Conservation (phyloP, 2,797 vertebrate species). For the Poecilia picta region DNA sequence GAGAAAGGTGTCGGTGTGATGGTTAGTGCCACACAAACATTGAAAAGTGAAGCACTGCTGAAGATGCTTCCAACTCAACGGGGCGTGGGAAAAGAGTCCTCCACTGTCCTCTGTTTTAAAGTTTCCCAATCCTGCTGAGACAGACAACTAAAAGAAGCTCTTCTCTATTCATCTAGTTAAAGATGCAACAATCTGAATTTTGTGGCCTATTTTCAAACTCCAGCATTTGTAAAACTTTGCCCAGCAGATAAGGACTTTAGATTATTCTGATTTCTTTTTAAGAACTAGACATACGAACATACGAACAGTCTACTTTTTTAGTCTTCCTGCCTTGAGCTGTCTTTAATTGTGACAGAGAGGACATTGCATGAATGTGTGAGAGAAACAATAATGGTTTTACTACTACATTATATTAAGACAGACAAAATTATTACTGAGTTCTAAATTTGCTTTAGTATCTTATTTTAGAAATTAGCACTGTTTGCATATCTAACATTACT, state of each 20-base stretch:
- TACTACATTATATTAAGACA: not conserved
- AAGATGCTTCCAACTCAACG: slow-evolving; percentile 8
- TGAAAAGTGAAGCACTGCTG: slow-evolving; percentile 18
- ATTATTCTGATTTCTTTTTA: not conserved
- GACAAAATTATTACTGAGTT: not conserved
- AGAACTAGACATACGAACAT: too few species aligned
- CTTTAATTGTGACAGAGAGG: not conserved
- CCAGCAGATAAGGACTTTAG: not conserved
- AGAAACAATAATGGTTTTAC: not conserved
- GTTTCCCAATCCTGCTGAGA: slow-evolving; percentile 24
- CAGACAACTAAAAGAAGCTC: slow-evolving; percentile 16
- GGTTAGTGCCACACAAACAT: slow-evolving; percentile 49
- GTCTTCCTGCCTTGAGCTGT: not conserved
- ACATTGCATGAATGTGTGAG: not conserved
- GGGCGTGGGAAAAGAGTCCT: slow-evolving; percentile 59
- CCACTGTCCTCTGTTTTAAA: slow-evolving; percentile 11
- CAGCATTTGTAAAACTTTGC: not conserved
- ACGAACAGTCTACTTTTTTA: not conserved
- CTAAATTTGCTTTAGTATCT: not conserved
- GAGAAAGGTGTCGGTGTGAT: slow-evolving; percentile 32
- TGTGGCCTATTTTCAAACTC: not conserved
- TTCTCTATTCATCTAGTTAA: slow-evolving; percentile 2
- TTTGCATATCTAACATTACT: not conserved
- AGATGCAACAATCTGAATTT: not conserved
- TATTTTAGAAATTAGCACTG: not conserved